A percentile compares a stretch with the other conserved stretches of the same genome.
These are phyloP conservation scores for Pseudorhiza aurosa DNA, from an alignment of 30 jellyfish, hydroid and myxozoan genomes.

Conservation along the genomic window DNA sequence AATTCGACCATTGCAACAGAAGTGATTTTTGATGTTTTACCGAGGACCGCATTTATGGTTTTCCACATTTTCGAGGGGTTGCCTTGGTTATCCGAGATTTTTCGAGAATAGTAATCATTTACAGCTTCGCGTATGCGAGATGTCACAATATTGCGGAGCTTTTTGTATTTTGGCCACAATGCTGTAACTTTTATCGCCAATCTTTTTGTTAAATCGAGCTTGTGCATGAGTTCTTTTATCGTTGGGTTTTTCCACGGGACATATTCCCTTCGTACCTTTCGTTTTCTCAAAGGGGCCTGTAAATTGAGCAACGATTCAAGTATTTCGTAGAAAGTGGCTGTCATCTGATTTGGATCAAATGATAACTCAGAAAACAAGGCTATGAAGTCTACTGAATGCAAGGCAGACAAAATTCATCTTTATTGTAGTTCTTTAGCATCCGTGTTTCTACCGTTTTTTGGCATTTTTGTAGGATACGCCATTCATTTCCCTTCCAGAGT, in stretches of 20 bases:
- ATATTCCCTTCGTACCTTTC: conserved; percentile 38
- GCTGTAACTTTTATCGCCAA: not conserved
- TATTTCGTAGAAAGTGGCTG: conserved; percentile 53
- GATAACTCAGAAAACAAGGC: conserved; percentile 25
- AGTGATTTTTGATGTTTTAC: conserved; percentile 27
- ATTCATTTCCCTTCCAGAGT: conserved; percentile 12
- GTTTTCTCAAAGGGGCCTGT: conserved; percentile 53
- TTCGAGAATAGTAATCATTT: conserved; percentile 15
- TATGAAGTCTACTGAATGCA: conserved; percentile 31
- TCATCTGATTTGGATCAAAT: conserved; percentile 52
- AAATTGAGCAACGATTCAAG: conserved; percentile 41
- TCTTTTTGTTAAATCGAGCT: conserved; percentile 15
- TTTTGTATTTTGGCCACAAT: conserved; percentile 7
- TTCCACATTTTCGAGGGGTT: conserved; percentile 48
- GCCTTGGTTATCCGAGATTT: conserved; percentile 19
- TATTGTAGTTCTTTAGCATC: conserved; percentile 29
- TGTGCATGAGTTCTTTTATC: conserved; percentile 41
- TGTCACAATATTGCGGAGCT: conserved; percentile 25
- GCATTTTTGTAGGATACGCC: conserved; percentile 18
- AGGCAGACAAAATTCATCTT: conserved; percentile 18
- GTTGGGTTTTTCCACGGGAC: conserved; percentile 36
- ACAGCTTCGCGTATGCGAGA: conserved; percentile 36
- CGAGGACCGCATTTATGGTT: conserved; percentile 7
- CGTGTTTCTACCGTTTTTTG: not conserved
- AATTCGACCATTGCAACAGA: conserved; percentile 27